A percentile compares a stretch with the other conserved stretches of the same genome.
Conservation (phyloP, 2,797 vertebrate species). For the Poeciliopsis paucimaculata region DNA sequence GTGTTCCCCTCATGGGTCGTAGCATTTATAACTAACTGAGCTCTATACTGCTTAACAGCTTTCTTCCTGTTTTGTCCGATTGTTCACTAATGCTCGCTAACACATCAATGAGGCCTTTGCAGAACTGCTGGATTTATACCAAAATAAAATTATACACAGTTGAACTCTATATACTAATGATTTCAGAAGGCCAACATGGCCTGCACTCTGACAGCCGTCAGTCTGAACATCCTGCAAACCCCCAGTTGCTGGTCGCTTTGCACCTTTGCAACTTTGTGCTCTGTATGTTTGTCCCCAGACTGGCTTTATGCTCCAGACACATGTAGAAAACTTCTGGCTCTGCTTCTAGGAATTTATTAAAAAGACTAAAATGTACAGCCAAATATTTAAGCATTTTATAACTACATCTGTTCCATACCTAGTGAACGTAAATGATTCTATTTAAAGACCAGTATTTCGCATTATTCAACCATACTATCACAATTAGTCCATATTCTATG, state of each 20-base stretch:
- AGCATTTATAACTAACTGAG: not conserved
- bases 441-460: not conserved
- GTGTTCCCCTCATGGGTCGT: not conserved
- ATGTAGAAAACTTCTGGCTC: not conserved
- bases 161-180: not conserved
- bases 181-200: conserved; percentile 11
- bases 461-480: too few species aligned
- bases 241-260: not conserved
- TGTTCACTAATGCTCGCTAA: not conserved
- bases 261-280: not conserved
- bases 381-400: not conserved
- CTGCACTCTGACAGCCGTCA: conserved; percentile 6
- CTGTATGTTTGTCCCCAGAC: not conserved
- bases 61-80: not conserved
- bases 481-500: too few species aligned
- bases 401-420: not conserved
- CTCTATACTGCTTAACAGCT: not conserved
- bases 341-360: not conserved
- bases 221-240: not conserved
- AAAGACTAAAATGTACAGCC: not conserved
- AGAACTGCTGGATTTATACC: not conserved
- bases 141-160: not conserved
- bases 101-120: not conserved
- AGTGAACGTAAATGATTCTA: not conserved
- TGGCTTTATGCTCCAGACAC: not conserved